Conservation (phyloP, 2,797 vertebrate species). For the Pangasius mekongensis region DNA sequence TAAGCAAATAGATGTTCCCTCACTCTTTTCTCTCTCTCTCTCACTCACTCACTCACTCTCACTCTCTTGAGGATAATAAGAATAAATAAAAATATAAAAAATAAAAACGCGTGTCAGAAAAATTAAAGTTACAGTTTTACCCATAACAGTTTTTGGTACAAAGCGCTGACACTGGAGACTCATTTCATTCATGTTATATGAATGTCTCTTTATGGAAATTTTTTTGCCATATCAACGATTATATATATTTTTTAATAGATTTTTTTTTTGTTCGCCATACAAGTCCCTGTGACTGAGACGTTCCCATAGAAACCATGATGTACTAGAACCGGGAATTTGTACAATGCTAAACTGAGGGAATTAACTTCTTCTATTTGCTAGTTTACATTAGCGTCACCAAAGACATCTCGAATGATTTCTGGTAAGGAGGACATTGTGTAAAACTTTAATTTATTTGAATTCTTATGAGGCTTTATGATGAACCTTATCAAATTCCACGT, state of each 20-base stretch:
- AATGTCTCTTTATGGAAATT: no score
- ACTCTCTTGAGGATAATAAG: background rate
- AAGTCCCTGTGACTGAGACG: background rate
- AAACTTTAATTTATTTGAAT: background rate
- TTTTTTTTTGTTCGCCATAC: no score
- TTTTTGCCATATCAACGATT: no score
- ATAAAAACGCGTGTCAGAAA: background rate
- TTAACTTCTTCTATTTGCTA: background rate
- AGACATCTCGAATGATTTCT: background rate
- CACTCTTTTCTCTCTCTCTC: no score
- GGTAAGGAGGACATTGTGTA: background rate
- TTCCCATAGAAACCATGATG: background rate
- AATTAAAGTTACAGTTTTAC: background rate
- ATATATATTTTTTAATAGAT: no score
- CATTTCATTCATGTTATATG: background rate
- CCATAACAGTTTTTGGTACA: background rate
- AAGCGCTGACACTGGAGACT: background rate
- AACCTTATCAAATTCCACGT: background rate
- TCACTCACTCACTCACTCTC: no score
- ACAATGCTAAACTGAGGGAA: background rate
- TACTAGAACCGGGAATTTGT: background rate
- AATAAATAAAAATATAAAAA: background rate
- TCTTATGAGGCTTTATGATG: background rate
- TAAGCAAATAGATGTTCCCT: background rate
- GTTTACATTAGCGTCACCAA: background rate